Conservation (phyloP, 2,113 vertebrate genomes). For the Callorhinus ursinus region DNA sequence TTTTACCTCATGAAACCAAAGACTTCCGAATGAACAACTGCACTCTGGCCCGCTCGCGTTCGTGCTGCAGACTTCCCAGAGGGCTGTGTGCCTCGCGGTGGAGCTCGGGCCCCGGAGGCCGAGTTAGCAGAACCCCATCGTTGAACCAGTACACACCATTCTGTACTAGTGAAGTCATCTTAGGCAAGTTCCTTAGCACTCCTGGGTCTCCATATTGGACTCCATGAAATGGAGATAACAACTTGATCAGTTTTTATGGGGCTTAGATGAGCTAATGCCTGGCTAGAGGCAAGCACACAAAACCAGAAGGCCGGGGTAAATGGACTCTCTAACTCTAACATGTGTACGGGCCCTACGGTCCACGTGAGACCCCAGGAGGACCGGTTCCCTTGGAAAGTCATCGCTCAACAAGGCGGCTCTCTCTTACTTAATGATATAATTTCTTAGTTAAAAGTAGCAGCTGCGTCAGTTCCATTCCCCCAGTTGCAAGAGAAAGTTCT, state of each 20-base stretch:
- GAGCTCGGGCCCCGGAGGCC: not conserved
- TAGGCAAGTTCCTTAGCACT: not conserved
- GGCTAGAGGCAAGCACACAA: not conserved
- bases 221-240: not conserved
- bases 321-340: constrained; percentile 75
- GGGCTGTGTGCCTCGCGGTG: fast-evolving
- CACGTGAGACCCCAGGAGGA: constrained; percentile 59
- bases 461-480: constrained; percentile 56
- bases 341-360: constrained; percentile 64
- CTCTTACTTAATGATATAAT: constrained; percentile 54
- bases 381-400: constrained; percentile 74
- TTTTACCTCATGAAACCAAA: not conserved
- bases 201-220: not conserved
- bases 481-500: constrained; percentile 73
- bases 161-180: not conserved
- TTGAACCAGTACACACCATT: not conserved
- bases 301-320: constrained; percentile 63
- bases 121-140: not conserved
- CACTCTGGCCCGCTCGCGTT: not conserved
- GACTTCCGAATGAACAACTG: not conserved
- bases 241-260: not conserved
- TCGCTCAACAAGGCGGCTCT: constrained; percentile 64
- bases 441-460: constrained; percentile 69
- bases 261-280: not conserved
- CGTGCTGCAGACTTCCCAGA: not conserved